Evolutionary conservation across 2,797 vertebrate species (phyloP), one percentile per base, ranked within the genome.

Genomic region (Nannoperca obscura): DNA sequence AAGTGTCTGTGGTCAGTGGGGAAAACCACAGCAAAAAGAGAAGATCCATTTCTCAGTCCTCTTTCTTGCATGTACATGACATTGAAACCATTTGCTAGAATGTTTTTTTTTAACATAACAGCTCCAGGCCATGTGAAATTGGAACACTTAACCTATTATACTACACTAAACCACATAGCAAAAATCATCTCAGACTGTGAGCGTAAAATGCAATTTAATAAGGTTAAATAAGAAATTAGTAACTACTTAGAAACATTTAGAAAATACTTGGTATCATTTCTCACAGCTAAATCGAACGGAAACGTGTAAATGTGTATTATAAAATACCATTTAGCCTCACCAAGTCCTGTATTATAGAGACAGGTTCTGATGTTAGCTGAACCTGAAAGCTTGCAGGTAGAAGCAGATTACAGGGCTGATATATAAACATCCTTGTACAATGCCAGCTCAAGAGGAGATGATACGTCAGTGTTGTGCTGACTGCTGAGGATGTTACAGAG

Each of bases 1-100:
- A 92, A 92, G 88, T 91, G 87, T 90, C 81, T 92, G 93, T 83
- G 91, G 91, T 90, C 74, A 58, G 64, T 66, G 36, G 34, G 75
- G 72, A 66, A 53, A 88, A 78, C 76, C 67, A n/a, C 50, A 1
- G 44, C 80, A 79, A 84, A 89, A 80, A 82, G 79, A 84, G 65
- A 89, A 36, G 79, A 85, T 72, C 77, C 53, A 80, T 76, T 91
- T 86, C 81, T 80, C 54, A 22, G 76, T 86, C 82, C 67, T 38
- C 59, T 62, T 78, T 19, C 58, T 86, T 72, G 49, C 62, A 81
- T 82, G 59, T 71, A 78, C 84, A 76, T 71, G 74, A 76, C 63
- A 52, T 64, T 78, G 61, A 65, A 76, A 88, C 85, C 59, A 74
- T 69, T 90, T 90, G 83, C 78, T 50, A 81, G 79, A 89, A 67